These are phyloP conservation scores for Scaptomyza caliginosa DNA, from an alignment of 2,888 invertebrate genomes.

Conservation along the genomic window DNA sequence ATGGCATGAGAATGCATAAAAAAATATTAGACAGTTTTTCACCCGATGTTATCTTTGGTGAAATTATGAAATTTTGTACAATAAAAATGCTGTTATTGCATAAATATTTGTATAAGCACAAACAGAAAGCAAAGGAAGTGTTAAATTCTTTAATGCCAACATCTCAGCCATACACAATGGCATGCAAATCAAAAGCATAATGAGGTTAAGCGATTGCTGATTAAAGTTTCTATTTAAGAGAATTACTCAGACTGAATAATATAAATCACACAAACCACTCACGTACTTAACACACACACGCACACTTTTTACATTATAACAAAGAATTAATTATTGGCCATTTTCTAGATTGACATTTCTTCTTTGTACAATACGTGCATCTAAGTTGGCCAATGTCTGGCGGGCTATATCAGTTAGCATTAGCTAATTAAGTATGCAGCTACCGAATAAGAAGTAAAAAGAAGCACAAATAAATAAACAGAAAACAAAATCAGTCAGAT, in stretches of 20 bases:
- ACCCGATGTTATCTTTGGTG: not conserved
- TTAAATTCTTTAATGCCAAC: not conserved
- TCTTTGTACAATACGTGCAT: constrained; percentile 3
- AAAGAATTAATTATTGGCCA: constrained; percentile 22
- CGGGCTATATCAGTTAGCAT: constrained; percentile 59
- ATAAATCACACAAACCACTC: not conserved
- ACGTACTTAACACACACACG: constrained; percentile 18
- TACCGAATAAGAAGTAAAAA: constrained; percentile 27
- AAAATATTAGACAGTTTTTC: constrained; percentile 11
- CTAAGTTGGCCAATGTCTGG: constrained; percentile 6
- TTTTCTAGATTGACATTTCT: constrained; percentile 17
- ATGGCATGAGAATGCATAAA: constrained; percentile 30
- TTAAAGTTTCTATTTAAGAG: constrained; percentile 20
- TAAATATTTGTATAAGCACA: not conserved
- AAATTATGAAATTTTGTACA: not conserved
- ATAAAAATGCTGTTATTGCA: not conserved
- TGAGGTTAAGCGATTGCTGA: constrained; percentile 10
- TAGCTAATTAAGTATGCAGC: constrained; percentile 69
- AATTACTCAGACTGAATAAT: constrained; percentile 20
- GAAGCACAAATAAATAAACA: constrained; percentile 1
- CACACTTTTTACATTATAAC: constrained; percentile 4
- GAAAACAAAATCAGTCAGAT: constrained; percentile 17
- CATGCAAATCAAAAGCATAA: constrained; percentile 20
- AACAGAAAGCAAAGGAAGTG: not conserved
- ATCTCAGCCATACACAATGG: not conserved